Percentiles rank a stretch among this genome's conserved stretches.
These are phyloP conservation scores for Iphiclides podalirius DNA, from an alignment of 2,888 invertebrate species.

Conservation along the genomic window DNA sequence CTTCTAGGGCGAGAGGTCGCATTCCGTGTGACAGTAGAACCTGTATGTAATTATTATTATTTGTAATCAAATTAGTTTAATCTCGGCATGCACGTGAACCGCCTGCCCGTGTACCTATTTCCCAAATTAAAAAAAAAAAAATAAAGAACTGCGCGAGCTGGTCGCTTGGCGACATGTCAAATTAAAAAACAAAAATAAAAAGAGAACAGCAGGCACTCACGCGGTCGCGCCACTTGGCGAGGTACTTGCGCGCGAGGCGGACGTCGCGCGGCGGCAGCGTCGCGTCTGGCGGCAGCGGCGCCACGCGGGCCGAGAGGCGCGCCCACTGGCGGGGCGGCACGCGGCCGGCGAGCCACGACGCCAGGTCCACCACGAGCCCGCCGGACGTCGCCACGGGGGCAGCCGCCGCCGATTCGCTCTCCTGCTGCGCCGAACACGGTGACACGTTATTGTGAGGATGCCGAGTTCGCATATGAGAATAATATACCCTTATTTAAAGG, in stretches of 20 bases:
- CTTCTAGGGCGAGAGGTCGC: constrained; percentile 81
- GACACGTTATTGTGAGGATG: too few species aligned
- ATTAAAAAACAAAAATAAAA: too few species aligned
- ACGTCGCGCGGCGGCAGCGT: constrained; percentile 45
- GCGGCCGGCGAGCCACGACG: constrained; percentile 71
- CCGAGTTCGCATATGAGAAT: too few species aligned
- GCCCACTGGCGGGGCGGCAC: constrained; percentile 67
- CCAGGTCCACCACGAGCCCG: constrained; percentile 73
- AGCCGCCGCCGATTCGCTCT: constrained; percentile 39
- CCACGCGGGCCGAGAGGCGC: constrained; percentile 43
- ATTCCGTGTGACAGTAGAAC: constrained; percentile 72
- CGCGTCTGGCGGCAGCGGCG: constrained; percentile 29
- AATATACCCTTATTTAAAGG: too few species aligned
- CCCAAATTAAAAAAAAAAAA: too few species aligned
- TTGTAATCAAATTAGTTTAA: too few species aligned
- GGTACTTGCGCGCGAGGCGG: constrained; percentile 64
- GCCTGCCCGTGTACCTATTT: too few species aligned
- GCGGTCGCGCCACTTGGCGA: constrained; percentile 64
- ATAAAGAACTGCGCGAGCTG: too few species aligned
- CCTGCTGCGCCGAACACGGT: constrained; percentile 1
- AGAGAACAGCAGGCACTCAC: constrained; percentile 36
- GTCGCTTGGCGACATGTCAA: too few species aligned
- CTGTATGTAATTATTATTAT: constrained; percentile 42
- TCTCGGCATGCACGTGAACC: too few species aligned
- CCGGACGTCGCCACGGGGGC: constrained; percentile 37